Evolutionary conservation across 1,140 invertebrate species (phyloP).

Genomic region (Drosophila tsacasi): DNA sequence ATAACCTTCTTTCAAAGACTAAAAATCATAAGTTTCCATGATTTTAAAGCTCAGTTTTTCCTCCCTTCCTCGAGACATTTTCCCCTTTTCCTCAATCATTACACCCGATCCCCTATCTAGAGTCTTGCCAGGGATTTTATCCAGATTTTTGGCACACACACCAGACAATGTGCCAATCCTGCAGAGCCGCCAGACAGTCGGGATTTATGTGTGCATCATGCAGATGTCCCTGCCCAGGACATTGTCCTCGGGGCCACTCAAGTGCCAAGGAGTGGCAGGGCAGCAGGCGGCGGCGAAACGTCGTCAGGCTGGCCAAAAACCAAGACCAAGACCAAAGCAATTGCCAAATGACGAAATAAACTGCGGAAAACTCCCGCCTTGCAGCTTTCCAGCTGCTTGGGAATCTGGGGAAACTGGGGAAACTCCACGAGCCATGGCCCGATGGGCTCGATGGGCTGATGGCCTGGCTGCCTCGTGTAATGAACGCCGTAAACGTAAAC

Average conservation of each 20-base stretch:
- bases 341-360: conserved; percentile 1
- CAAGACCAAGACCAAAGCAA: conserved; percentile 2
- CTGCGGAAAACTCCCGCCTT: not conserved
- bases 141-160: conserved; percentile 24
- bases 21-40: not conserved
- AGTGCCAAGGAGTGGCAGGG: not conserved
- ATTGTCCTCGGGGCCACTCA: not conserved
- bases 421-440: conserved; percentile 9
- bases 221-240: conserved; percentile 19
- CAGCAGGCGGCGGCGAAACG: not conserved
- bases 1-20: not conserved
- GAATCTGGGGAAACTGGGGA: conserved; percentile 11
- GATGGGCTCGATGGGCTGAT: not conserved
- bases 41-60: not conserved
- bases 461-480: conserved; percentile 28
- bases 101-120: not conserved
- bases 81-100: not conserved
- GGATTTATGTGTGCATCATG: conserved; percentile 18
- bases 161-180: conserved; percentile 18
- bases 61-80: not conserved
- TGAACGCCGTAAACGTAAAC: conserved; percentile 51
- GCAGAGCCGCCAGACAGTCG: not conserved
- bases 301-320: conserved; percentile 1
- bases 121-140: conserved; percentile 1
- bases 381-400: conserved; percentile 4